Conservation (phyloP, 2,113 vertebrate species). For the Rhea americana region DNA sequence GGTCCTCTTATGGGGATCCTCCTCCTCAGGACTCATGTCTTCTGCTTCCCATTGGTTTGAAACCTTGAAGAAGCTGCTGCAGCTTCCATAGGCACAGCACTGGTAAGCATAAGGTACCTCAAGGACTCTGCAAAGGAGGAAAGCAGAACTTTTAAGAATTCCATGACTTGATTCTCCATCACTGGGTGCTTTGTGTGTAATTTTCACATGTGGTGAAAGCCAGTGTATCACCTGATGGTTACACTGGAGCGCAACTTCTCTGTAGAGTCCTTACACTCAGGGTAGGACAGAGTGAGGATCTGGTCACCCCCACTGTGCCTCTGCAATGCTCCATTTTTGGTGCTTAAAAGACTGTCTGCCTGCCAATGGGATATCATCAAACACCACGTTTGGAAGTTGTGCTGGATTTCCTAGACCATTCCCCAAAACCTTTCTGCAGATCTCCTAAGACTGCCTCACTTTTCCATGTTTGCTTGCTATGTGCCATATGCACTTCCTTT, state of each 20-base stretch:
- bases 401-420: not conserved
- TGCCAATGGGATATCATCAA: not conserved
- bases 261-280: not conserved
- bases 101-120: constrained; percentile 95
- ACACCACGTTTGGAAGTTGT: not conserved
- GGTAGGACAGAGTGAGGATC: not conserved
- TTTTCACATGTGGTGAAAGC: not conserved
- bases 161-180: not conserved
- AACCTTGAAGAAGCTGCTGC: constrained; percentile 80
- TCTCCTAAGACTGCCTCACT: not conserved
- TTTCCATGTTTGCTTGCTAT: not conserved
- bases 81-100: constrained; percentile 90
- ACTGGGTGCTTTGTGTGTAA: not conserved
- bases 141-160: not conserved
- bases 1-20: constrained; percentile 83
- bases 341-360: not conserved
- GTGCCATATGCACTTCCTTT: not conserved
- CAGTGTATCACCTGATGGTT: not conserved
- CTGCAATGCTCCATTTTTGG: not conserved
- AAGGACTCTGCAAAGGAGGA: constrained; percentile 79
- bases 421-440: not conserved
- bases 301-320: not conserved
- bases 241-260: not conserved
- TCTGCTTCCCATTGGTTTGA: constrained; percentile 81
- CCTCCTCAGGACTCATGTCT: constrained; percentile 77